phyloP scores from a whole-genome alignment of 2,888 invertebrate species.

The Mythimna impura region DNA sequence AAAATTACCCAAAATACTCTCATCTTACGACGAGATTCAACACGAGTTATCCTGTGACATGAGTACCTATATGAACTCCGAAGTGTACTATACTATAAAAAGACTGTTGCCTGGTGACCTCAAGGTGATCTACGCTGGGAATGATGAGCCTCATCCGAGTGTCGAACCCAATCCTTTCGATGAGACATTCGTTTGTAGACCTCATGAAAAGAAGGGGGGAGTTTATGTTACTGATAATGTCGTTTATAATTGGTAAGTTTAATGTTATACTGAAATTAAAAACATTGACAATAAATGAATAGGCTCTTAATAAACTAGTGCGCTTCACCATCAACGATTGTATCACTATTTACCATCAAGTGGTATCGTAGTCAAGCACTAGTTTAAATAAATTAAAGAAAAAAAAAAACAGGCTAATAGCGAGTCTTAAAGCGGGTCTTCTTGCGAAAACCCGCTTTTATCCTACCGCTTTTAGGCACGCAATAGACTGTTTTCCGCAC shows the following conservation, averaged over 20 bases:
- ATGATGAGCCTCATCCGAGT: constrained; percentile 78
- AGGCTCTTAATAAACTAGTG: too few species aligned
- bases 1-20: constrained; percentile 68
- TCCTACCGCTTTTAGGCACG: too few species aligned
- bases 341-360: too few species aligned
- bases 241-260: constrained; percentile 92
- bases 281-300: too few species aligned
- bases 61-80: constrained; percentile 93
- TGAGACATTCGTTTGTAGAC: constrained; percentile 90
- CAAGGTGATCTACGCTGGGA: constrained; percentile 93
- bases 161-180: constrained; percentile 93
- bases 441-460: too few species aligned
- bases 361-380: too few species aligned
- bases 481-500: too few species aligned
- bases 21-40: constrained; percentile 83
- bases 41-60: constrained; percentile 92
- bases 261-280: not conserved
- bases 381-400: too few species aligned
- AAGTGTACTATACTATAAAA: constrained; percentile 95
- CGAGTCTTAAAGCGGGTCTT: too few species aligned
- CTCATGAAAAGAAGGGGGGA: constrained; percentile 95
- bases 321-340: too few species aligned
- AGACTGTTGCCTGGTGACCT: constrained; percentile 96
- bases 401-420: too few species aligned
- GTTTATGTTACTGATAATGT: constrained; percentile 95